Base-by-base conservation (phyloP, 2,888 invertebrate genomes). In the Caenorhabditis sp. region DNA sequence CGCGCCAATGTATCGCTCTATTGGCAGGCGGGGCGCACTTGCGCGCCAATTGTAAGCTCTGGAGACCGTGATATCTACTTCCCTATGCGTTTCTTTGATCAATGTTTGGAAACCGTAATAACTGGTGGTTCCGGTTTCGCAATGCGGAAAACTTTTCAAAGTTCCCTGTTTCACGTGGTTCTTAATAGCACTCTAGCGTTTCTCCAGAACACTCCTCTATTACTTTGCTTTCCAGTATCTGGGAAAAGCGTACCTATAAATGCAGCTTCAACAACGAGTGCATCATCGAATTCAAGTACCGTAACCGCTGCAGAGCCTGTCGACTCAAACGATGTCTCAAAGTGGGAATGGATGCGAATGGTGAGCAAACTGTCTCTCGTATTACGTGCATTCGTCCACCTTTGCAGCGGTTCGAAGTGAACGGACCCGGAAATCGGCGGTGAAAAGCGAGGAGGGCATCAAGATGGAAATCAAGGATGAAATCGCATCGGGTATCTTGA, bases 231-330 rank as follows among this genome's bases (percentile, higher is more conserved):
- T 75, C 11, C 62, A 77, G 74, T 20, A 56, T 80, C 20, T 78
- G 77, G 80, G 77, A 77, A 32, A 66, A 74, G 11, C 53, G 77
- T 6, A 30, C 22, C 3, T 80, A 80, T 39, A 71, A 52, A 13
- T 80, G 80, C 43, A 58, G 68, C 7, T 80, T 80, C 32, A 58
- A 63, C 26, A 48, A 41, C 30, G 52, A 65, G 41, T 76, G 76
- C 59, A 66, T 61, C 52, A 74, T 74, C 26, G 72, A 71, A 48
- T 74, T 35, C 61, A 80, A 80, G 39, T 75, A 76, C 72, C 73
- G 76, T 20, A 80, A 77, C 50, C 73, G 77, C 1, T 80, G 80
- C 48, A 48, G 80, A 22, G 73, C 73, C 8, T 80, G 80, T 48
- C 66, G 80, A 26, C 39, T 77, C n/a, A 63, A 62, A 17, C 50